Percentiles rank a stretch among this genome's conserved stretches.
phyloP scores from a whole-genome alignment of 2,113 vertebrate genomes.

The Camelus dromedarius region DNA sequence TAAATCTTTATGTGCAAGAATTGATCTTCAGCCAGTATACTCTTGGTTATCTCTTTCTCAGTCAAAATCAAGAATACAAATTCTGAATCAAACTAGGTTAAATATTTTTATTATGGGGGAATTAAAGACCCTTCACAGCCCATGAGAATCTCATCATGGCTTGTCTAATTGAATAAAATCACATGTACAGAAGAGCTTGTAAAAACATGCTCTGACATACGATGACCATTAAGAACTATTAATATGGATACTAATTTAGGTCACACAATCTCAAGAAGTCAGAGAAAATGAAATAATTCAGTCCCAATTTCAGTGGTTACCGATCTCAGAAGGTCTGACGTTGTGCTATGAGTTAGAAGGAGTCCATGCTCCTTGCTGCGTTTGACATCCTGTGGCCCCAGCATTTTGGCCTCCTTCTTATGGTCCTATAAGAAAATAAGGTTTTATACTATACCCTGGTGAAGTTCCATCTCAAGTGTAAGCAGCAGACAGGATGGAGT shows the following conservation, averaged over 20 bases:
- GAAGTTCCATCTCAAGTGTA: constrained; percentile 71
- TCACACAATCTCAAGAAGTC: constrained; percentile 13
- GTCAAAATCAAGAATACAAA: constrained; percentile 31
- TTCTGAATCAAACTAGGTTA: constrained; percentile 30
- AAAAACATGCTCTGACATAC: background rate
- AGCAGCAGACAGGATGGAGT: constrained; percentile 64
- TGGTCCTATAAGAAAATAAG: constrained; percentile 43
- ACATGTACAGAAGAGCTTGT: background rate
- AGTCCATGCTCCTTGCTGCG: background rate
- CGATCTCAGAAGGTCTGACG: background rate
- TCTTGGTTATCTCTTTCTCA: background rate
- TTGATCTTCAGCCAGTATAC: background rate
- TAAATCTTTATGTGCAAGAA: background rate
- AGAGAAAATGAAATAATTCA: constrained; percentile 43
- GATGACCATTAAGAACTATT: background rate
- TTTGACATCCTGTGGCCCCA: background rate
- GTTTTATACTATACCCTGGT: constrained; percentile 56
- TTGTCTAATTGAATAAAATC: constrained; percentile 20
- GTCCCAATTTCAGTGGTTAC: background rate
- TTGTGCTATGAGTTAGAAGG: background rate
- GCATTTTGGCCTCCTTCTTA: background rate
- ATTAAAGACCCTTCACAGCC: background rate
- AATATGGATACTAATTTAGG: background rate
- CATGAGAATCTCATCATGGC: constrained; percentile 16
- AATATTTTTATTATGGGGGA: background rate